Conservation (phyloP, 1,140 invertebrate species). For the Lucilia cuprina region DNA sequence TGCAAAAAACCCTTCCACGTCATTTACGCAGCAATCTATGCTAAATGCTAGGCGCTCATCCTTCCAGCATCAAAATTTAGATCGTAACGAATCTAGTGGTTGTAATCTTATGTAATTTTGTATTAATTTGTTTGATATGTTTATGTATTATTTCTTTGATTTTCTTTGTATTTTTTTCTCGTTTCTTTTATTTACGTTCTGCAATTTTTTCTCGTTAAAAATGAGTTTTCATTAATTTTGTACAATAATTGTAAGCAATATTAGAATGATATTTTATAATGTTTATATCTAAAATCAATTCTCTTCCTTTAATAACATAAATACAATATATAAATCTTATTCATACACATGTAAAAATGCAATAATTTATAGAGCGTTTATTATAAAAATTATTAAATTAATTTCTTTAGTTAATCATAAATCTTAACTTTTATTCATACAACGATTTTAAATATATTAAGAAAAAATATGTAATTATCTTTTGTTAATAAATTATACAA, state of each 20-base stretch:
- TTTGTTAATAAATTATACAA: not conserved
- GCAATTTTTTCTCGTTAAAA: not conserved
- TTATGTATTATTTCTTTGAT: not conserved
- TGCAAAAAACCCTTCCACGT: not conserved
- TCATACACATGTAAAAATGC: no score
- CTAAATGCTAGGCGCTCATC: not conserved
- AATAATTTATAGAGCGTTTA: not conserved
- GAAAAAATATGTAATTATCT: not conserved
- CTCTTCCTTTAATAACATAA: no score
- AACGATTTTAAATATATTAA: not conserved
- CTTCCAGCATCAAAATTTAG: not conserved
- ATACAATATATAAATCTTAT: no score
- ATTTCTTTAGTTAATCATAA: not conserved
- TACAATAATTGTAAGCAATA: not conserved
- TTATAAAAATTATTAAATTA: not conserved
- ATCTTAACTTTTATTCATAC: not conserved
- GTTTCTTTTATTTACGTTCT: no score
- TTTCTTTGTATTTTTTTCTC: no score
- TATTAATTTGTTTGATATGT: not conserved
- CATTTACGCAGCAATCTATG: constrained; percentile 5
- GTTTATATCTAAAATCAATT: no score
- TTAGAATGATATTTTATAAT: not conserved
- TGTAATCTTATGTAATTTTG: constrained; percentile 23
- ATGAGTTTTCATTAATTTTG: not conserved
- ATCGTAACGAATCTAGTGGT: constrained; percentile 20